Evolutionary conservation across 2,797 vertebrate species (phyloP).

Genomic region (Oreochromis mossambicus): DNA sequence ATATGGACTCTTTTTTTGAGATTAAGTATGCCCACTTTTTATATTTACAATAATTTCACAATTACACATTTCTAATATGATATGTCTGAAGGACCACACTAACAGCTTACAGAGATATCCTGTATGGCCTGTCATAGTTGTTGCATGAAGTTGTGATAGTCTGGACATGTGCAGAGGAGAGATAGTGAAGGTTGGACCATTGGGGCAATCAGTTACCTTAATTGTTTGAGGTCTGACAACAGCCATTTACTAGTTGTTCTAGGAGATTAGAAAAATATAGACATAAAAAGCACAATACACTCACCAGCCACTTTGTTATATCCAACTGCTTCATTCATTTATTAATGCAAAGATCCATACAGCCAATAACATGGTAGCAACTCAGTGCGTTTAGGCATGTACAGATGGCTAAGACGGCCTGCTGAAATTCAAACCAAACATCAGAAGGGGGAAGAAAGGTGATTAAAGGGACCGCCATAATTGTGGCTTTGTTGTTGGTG

Average conservation of each 20-base stretch:
- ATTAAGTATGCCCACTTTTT: background rate
- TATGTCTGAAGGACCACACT: background rate
- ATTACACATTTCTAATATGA: background rate
- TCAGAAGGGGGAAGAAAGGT: fast-evolving
- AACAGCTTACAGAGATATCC: background rate
- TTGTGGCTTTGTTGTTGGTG: background rate
- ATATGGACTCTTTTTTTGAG: background rate
- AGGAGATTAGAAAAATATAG: fast-evolving
- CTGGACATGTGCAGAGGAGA: background rate
- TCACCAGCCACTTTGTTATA: background rate
- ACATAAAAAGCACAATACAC: background rate
- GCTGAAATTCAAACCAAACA: background rate
- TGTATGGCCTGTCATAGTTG: background rate
- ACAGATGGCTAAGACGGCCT: fast-evolving
- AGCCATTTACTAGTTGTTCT: too few species aligned
- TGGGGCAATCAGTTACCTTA: background rate
- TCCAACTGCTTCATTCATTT: background rate
- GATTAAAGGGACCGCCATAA: background rate
- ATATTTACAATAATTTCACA: background rate
- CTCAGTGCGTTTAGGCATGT: fast-evolving
- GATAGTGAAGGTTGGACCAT: background rate
- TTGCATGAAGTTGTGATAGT: background rate
- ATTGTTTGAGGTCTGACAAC: background rate
- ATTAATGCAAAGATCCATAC: background rate
- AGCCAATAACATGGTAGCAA: background rate